phyloP scores from a whole-genome alignment of 2,113 vertebrate species.

The Xenopus borealis region DNA sequence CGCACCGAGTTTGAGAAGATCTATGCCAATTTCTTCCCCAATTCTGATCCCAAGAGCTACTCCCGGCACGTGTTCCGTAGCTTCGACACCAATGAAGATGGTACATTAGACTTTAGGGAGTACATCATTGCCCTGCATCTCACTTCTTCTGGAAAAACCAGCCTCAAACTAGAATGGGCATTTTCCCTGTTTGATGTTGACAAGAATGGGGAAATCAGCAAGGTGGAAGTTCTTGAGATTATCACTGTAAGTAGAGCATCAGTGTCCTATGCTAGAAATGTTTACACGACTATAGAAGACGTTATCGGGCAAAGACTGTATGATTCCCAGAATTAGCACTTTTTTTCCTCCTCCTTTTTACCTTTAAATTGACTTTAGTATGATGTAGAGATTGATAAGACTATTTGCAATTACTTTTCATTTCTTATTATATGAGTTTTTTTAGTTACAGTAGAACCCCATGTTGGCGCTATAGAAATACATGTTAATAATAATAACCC shows the following conservation, averaged over 20 bases:
- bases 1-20: constrained; percentile 83
- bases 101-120: constrained; percentile 89
- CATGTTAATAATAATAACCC: no score
- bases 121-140: constrained; percentile 91
- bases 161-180: constrained; percentile 89
- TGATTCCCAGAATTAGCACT: no score
- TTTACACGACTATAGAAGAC: neutral
- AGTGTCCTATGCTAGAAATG: neutral
- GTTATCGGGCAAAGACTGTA: neutral
- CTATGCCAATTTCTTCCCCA: constrained; percentile 86
- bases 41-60: constrained; percentile 81
- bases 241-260: constrained; percentile 68
- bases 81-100: constrained; percentile 88
- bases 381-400: no score
- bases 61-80: constrained; percentile 91
- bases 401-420: no score
- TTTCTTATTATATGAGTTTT: no score
- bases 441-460: no score
- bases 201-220: constrained; percentile 87
- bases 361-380: no score
- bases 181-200: constrained; percentile 92
- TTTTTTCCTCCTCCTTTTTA: no score
- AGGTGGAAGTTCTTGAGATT: constrained; percentile 84
- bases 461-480: no score
- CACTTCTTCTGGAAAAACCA: constrained; percentile 77